Evolutionary conservation across 2,113 vertebrate genomes (phyloP).

Genomic region (Ophiodon elongatus): DNA sequence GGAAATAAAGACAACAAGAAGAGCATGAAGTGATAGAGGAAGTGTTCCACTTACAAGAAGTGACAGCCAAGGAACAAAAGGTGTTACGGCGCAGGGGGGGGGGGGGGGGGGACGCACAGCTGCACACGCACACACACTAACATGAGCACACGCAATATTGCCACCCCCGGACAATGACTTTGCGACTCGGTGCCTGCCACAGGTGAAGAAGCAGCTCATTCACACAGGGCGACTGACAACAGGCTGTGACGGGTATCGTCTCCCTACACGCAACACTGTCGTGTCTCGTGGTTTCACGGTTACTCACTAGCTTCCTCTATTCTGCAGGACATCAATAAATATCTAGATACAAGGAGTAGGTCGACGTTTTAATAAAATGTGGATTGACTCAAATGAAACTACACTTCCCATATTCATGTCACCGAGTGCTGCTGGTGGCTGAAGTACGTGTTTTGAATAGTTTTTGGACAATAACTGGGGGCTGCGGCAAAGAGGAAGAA

Average conservation of each 20-base stretch:
- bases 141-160: background rate
- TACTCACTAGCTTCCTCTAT: background rate
- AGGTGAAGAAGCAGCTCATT: background rate
- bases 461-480: background rate
- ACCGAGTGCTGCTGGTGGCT: background rate
- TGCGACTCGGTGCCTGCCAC: constrained; percentile 2
- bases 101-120: constrained; percentile 10
- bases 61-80: constrained; percentile 36
- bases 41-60: constrained; percentile 17
- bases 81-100: constrained; percentile 15
- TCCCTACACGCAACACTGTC: background rate
- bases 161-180: constrained; percentile 17
- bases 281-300: background rate
- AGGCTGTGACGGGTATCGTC: background rate
- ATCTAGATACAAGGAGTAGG: background rate
- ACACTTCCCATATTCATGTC: background rate
- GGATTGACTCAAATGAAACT: background rate
- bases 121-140: background rate
- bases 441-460: background rate
- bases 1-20: background rate
- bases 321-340: background rate
- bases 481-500: background rate
- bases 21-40: constrained; percentile 1
- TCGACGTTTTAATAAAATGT: background rate
- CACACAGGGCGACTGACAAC: background rate